Evolutionary conservation across 2,888 invertebrate species (phyloP), one percentile per base, ranked within the genome.

Genomic region (Willowsia nigromaculata): DNA sequence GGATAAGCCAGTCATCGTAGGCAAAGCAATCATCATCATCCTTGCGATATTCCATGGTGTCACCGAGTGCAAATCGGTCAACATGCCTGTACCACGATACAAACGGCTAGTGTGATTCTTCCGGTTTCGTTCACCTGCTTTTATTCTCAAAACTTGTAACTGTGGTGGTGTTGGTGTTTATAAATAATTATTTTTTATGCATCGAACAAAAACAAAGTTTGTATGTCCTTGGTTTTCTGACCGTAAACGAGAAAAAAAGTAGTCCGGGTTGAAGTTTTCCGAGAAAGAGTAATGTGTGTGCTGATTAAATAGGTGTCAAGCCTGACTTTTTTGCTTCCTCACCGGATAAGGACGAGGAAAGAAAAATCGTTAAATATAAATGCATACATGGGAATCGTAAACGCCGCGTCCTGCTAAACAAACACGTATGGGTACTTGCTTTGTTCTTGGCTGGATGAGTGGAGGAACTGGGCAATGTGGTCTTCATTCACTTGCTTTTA

Each of bases 11-110:
- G 33, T 1, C 33, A 5, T 22, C 4, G 18, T 2, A n/a, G 33
- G 62, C 7, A 3, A 56, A 56, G 22, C 62, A 65, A 65, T 3
- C 11, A n/a, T 43, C 50, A 18, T 25, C 56, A 1, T 2, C 33
- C 9, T 53, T 53, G 53, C 30, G 53, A 78, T 33, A 78, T 78
- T 78, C 78, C 78, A 13, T 53, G 78, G 53, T 78, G 78, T 78
- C 53, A 78, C 78, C 53, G 56, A 78, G 25, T 43, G 25, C 27
- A 71, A 71, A 43, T 43, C 25, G 22, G 71, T 65, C 65, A 37
- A n/a, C 37, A 18, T 65, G 37, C n/a, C 3, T n/a, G n/a, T 37
- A 33, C 33, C 37, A 2, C 33, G 18, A 37, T 33, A 62, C 13
- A 30, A 27, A 59, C 53, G 9, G 27, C 59, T 13, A 62, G 25